A percentile compares a stretch with the other conserved stretches of the same genome.
Evolutionary conservation across 2,888 invertebrate species (phyloP).

Genomic region (Ecdyonurus torrentis): DNA sequence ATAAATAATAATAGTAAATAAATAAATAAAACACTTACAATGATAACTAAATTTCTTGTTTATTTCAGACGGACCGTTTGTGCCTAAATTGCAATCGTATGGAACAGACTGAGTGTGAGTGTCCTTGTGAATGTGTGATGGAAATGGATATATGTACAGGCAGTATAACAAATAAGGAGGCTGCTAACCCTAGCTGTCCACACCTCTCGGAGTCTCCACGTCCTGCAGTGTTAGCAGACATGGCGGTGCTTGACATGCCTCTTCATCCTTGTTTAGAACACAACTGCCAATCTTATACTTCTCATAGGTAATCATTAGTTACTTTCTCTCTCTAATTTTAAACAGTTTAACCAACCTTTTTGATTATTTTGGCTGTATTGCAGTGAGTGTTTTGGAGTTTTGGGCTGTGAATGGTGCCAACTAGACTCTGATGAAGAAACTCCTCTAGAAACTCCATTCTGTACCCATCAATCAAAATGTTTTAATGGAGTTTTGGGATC

Average conservation of each 20-base stretch:
- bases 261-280: constrained; percentile 48
- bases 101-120: constrained; percentile 90
- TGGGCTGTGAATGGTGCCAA: constrained; percentile 87
- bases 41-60: too few relatives aligned
- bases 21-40: too few relatives aligned
- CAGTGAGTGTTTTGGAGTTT: constrained; percentile 40
- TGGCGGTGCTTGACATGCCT: constrained; percentile 15
- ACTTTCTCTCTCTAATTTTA: not conserved
- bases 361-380: constrained; percentile 27
- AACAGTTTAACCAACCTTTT: constrained; percentile 30
- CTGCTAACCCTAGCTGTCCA: constrained; percentile 13
- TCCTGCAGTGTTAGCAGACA: constrained; percentile 6
- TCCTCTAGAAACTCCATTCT: constrained; percentile 51
- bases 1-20: too few relatives aligned
- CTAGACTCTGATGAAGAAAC: constrained; percentile 57
- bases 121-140: constrained; percentile 76
- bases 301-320: constrained; percentile 27
- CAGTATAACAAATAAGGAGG: constrained; percentile 12
- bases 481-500: constrained; percentile 76
- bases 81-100: constrained; percentile 86
- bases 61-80: constrained; percentile 47
- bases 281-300: constrained; percentile 46
- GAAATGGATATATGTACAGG: constrained; percentile 31
- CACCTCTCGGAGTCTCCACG: constrained; percentile 12
- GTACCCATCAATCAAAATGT: constrained; percentile 63